Conservation (phyloP, 2,113 vertebrate genomes). For the Chelonoidis abingdonii region DNA sequence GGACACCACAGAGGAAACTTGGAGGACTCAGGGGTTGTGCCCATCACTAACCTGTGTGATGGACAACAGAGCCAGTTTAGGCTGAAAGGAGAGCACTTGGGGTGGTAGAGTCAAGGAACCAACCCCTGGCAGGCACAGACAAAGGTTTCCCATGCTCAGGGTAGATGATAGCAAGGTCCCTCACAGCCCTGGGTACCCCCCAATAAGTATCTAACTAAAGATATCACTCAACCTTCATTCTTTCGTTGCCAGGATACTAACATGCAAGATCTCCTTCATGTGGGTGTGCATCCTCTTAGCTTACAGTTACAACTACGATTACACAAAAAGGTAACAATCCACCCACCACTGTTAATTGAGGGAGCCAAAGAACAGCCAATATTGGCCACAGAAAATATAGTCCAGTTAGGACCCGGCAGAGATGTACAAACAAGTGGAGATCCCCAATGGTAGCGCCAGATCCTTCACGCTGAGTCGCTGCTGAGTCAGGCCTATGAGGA, state of each 20-base stretch:
- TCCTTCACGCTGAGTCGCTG: background rate
- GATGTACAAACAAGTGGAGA: background rate
- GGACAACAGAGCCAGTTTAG: background rate
- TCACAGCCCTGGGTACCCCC: background rate
- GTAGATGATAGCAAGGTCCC: background rate
- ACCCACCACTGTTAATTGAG: background rate
- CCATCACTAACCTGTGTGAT: background rate
- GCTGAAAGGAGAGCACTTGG: no score
- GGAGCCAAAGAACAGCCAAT: background rate
- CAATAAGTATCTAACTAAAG: background rate
- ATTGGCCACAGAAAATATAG: background rate
- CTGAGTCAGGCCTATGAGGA: background rate
- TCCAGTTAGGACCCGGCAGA: background rate
- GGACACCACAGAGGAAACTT: background rate
- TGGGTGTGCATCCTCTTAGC: background rate
- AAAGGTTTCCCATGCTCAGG: background rate
- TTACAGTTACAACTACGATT: background rate
- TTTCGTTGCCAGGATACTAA: background rate
- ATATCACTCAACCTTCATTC: background rate
- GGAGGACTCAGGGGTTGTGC: background rate
- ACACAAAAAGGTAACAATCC: background rate
- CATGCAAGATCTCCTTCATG: background rate
- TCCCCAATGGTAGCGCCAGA: background rate
- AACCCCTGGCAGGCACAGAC: background rate
- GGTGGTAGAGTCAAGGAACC: background rate